Evolutionary conservation across 2,113 vertebrate genomes (phyloP), one percentile per base, ranked within the genome.

Genomic region (Bubalus kerabau): DNA sequence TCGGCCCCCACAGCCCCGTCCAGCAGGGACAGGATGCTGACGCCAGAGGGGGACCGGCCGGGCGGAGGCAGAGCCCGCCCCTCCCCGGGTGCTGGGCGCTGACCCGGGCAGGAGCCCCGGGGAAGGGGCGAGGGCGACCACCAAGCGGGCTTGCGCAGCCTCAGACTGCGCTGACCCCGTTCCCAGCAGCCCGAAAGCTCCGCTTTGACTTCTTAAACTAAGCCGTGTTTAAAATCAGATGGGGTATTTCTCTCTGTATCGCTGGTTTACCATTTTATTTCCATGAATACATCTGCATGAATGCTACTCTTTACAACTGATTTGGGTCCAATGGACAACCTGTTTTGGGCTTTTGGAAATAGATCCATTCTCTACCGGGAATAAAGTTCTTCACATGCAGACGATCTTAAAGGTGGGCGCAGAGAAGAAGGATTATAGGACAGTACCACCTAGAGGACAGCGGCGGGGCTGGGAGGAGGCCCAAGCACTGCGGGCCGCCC

Each of bases 31-130:
- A 6, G 67, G 87, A 32, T 19, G 17, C 52, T 1, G 52, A 59
- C 8, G 2, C n/a, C 12, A 4, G 52, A 14, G 56, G 36, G n/a
- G 52, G 21, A 43, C 26, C 2, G 1, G 74, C 40, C 2, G 7
- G 19, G 13, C 1, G 19, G 43, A n/a, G 30, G 56, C 40, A 32
- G 5, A 23, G 54, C 40, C 50, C 19, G 43, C 9, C 56, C 56
- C 32, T 28, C 56, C 46, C 2, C 6, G 3, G 48, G 59, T 0
- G 4, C 40, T 3, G 2, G 21, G 81, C 19, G 0, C 9, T 1
- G 46, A 7, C 36, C 21, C 0, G 10, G 43, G 36, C 12, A 23
- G 23, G 48, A 23, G 46, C 14, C 32, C 56, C 8, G 0, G 0
- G 16, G 32, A 24, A 36, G n/a, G n/a, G n/a, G 19, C 0, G 2